Percentiles rank a stretch among this genome's conserved stretches.
These are phyloP conservation scores for Galeopsomyia nigrocyanea DNA, from an alignment of 2,888 invertebrate species.

Conservation along the genomic window DNA sequence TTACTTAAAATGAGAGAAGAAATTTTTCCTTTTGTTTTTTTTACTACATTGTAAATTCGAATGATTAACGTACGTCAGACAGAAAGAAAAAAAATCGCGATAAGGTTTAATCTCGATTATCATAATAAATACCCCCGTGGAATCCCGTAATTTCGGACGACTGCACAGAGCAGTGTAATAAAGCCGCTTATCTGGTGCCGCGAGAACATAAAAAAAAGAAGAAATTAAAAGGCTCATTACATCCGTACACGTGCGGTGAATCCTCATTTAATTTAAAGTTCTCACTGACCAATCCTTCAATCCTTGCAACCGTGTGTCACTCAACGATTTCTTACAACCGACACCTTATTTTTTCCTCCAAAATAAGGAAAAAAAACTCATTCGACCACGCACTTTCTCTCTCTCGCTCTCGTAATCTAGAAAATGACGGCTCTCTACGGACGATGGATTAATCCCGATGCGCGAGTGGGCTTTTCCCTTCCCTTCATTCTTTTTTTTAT, in stretches of 20 bases:
- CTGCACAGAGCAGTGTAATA: not conserved
- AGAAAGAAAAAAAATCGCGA: no score
- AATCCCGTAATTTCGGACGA: no score
- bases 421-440: constrained; percentile 25
- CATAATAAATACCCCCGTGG: no score
- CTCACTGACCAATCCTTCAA: not conserved
- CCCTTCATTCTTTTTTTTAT: not conserved
- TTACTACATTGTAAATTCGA: no score
- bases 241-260: not conserved
- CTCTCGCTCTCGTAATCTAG: constrained; percentile 17
- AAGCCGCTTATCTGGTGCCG: constrained; percentile 2
- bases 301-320: not conserved
- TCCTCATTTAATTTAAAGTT: constrained; percentile 30
- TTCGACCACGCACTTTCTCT: constrained; percentile 6
- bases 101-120: no score
- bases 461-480: not conserved
- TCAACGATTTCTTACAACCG: constrained; percentile 8
- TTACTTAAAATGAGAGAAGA: no score
- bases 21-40: no score
- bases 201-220: no score
- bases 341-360: constrained; percentile 6
- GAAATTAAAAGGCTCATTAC: constrained; percentile 22
- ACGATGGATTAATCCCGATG: constrained; percentile 32
- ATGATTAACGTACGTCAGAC: no score
- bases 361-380: constrained; percentile 3